Evolutionary conservation across 2,113 vertebrate genomes (phyloP), one percentile per base, ranked within the genome.

Genomic region (Jaculus jaculus): DNA sequence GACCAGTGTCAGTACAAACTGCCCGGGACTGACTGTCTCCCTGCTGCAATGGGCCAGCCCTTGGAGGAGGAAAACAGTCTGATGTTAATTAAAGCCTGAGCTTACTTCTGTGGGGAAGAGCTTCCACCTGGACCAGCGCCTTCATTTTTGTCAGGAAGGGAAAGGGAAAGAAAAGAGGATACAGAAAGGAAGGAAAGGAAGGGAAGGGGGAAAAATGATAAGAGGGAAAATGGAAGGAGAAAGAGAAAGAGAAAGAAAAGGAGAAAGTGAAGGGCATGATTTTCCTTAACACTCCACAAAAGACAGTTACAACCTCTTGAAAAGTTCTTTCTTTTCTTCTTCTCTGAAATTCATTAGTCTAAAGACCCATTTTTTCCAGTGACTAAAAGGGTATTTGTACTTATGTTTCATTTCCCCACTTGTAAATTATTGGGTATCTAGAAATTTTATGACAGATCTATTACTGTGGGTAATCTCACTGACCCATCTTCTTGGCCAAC

Each of bases 1-100:
- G 82, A 79, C 61, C 63, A 93, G 58, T 78, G 32, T 32, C 88
- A 91, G 92, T 90, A 42, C 88, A 68, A n/a, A 69, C 21, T 34
- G 54, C 34, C 90, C 23, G 72, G 28, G 65, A 86, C 8, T 37
- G 39, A 21, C 91, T 88, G 91, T 78, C 10, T 65, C 90, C 65
- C 87, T 61, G 15, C 2, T 72, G 3, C 21, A 68, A 84, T 60
- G 0, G 81, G 91, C 92, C 77, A 80, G 74, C 82, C 69, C 68
- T 93, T 85, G 90, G 87, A 94, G 79, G 92, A 86, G 34, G 60
- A 89, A 69, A 68, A 42, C 1, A 23, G 47, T 32, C 51, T 2
- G 2, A 54, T 23, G 21, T 68, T 69, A 69, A 83, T 82, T 93
- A 94, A 91, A 85, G 30, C 63, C 47, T 37, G 69, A 66, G 42